Base-by-base conservation (phyloP, 2,888 invertebrate species). In the Heliconius charithonia region DNA sequence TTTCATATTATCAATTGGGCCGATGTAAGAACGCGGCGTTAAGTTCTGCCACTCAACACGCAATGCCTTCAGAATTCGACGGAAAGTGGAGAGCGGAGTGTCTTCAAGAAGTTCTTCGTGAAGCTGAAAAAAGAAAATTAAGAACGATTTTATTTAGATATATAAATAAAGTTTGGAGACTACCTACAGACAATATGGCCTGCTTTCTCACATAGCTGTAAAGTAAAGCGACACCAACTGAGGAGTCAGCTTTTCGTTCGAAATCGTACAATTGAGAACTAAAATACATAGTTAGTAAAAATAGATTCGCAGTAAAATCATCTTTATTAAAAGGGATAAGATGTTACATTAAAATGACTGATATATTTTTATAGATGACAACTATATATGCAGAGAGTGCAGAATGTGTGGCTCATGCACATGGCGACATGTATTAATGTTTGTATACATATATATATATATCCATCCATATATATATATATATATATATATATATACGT, bases 151-250 rank as follows among this genome's bases (percentile, higher is more conserved):
- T 51, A 51, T 22, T 22, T 51, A 22, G 0, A 51, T 67, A 67
- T 19, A 37, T 51, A 56, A 62, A 29, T 32, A 69, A 45, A 69
- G 56, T 78, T 79, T 72, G 70, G 59, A 79, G 79, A 71, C 80
- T 82, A 81, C 78, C 80, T 81, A 82, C 77, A 75, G 70, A 67
- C 59, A 77, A 73, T 63, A 77, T 82, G 83, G 83, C 84, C 85
- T 83, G 82, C 82, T 85, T 85, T 85, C 83, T 82, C 83, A 83
- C 80, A 83, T 85, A 82, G 82, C 80, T 79, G 85, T 86, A 67
- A 67, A 67, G 92, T 89, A 92, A 92, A 89, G 83, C 82, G 89
- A 92, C 88, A 91, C 91, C 87, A 75, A 83, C 70, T 84, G 85
- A 84, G 79, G 84, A 85, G 87, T 91, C 91, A 91, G 91, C 91